A percentile compares a stretch with the other conserved stretches of the same genome.
Evolutionary conservation across 2,113 vertebrate species (phyloP).

Genomic region (Taurulus bubalis): DNA sequence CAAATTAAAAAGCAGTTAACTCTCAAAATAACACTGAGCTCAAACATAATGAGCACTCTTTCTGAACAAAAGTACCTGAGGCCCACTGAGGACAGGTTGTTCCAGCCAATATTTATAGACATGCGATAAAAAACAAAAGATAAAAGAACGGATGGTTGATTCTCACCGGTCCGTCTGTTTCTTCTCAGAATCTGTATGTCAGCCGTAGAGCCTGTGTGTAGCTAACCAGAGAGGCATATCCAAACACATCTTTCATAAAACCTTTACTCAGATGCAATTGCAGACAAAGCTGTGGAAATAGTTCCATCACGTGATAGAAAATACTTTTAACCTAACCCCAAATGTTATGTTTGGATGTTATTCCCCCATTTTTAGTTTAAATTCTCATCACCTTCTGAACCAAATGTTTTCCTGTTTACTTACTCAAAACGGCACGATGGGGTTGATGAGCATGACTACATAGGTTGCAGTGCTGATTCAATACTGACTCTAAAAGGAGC

Average conservation of each 20-base stretch:
- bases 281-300: not conserved
- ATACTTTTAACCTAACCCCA: not conserved
- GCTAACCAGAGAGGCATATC: conserved; percentile 61
- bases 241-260: conserved; percentile 61
- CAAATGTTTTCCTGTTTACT: conserved; percentile 37
- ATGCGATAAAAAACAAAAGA: conserved; percentile 69
- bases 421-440: not conserved
- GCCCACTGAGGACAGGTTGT: conserved; percentile 66
- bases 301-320: not conserved
- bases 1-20: conserved; percentile 45
- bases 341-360: not conserved
- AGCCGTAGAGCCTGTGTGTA: conserved; percentile 52
- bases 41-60: conserved; percentile 57
- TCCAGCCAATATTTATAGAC: conserved; percentile 72
- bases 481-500: conserved; percentile 51
- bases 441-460: conserved; percentile 30
- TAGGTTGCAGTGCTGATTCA: conserved; percentile 50
- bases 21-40: conserved; percentile 61
- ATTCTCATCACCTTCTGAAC: conserved; percentile 1
- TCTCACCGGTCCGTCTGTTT: conserved; percentile 57
- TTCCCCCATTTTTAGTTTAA: not conserved
- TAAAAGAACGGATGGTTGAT: conserved; percentile 70
- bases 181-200: conserved; percentile 67
- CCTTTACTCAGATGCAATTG: conserved; percentile 47
- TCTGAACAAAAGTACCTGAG: conserved; percentile 66